Conservation (phyloP, 2,797 vertebrate species). For the Xerus rutilus region DNA sequence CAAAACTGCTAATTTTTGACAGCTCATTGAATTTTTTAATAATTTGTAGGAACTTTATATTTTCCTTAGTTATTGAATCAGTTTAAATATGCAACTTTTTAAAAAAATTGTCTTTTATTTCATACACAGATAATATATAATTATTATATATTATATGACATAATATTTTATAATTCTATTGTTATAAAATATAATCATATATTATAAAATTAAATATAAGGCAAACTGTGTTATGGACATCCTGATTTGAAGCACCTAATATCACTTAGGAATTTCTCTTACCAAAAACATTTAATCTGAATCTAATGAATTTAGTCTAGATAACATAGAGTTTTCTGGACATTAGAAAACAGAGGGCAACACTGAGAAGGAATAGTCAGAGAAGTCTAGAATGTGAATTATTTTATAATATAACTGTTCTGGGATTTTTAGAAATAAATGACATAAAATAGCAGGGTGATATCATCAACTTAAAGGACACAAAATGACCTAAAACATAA, state of each 20-base stretch:
- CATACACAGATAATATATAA: not conserved
- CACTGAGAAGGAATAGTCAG: not conserved
- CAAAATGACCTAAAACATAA: not conserved
- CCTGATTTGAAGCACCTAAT: not conserved
- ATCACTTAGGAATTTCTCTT: not conserved
- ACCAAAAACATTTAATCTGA: not conserved
- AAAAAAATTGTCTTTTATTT: not conserved
- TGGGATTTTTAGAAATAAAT: not conserved
- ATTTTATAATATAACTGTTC: not conserved
- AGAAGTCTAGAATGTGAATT: not conserved
- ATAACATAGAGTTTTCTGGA: not conserved
- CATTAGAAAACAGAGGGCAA: not conserved
- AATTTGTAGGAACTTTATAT: not conserved
- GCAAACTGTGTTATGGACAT: not conserved
- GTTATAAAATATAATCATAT: not conserved
- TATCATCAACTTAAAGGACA: not conserved
- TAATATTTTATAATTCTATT: not conserved
- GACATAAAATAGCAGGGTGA: not conserved
- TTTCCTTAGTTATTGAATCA: not conserved
- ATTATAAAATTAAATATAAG: not conserved
- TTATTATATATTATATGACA: not conserved
- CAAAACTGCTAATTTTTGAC: not conserved
- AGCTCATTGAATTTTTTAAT: constrained; percentile 1
- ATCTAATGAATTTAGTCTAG: not conserved
- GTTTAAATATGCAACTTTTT: not conserved